Conservation (phyloP, 2,797 vertebrate genomes). For the Gallirallus australis region DNA sequence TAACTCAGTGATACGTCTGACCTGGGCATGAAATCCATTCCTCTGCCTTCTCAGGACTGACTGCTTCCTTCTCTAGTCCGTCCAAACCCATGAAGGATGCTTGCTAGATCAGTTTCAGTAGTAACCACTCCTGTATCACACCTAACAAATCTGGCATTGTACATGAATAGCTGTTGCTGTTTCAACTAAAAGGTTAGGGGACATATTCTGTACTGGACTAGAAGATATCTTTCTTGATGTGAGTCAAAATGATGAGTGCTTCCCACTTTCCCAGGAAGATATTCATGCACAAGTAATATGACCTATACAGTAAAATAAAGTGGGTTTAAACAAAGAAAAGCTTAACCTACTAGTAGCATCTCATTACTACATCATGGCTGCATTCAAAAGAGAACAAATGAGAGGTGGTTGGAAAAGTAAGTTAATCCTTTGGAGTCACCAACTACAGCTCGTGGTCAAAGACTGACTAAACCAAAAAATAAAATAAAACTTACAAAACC, state of each 20-base stretch:
- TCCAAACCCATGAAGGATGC: not conserved
- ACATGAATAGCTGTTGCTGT: not conserved
- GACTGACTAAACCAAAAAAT: not conserved
- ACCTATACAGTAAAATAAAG: not conserved
- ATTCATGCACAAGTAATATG: not conserved
- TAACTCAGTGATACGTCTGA: not conserved
- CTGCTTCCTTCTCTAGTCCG: not conserved
- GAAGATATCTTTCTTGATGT: not conserved
- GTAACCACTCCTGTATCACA: not conserved
- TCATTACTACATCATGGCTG: not conserved
- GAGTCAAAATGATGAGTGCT: not conserved
- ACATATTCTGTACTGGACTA: not conserved
- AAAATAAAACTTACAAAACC: not conserved
- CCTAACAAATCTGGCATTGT: not conserved
- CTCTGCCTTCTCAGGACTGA: not conserved
- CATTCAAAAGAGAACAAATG: not conserved
- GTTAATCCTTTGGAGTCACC: not conserved
- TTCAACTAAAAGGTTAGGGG: not conserved
- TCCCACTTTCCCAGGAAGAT: not conserved
- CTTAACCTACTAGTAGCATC: not conserved
- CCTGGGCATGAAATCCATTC: not conserved
- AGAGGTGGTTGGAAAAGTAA: not conserved
- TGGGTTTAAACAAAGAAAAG: not conserved
- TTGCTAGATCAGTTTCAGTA: not conserved
- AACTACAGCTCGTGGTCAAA: not conserved